Base-by-base conservation (phyloP, 2,113 vertebrate species). In the Sebastes schlegelii region DNA sequence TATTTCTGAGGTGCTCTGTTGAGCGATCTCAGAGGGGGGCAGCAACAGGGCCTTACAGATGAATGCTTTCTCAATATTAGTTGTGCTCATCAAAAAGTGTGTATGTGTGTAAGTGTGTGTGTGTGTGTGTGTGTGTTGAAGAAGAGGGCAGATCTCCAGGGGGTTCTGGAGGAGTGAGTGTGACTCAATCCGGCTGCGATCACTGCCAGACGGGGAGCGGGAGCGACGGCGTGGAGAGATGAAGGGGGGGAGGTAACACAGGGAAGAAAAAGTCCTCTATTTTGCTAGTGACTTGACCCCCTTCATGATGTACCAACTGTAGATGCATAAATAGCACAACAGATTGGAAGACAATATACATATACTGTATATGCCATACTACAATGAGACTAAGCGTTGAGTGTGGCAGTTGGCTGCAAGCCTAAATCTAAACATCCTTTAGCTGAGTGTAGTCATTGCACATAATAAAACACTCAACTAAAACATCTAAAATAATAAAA, bases 61-160 rank as follows among this genome's bases (percentile, higher is more conserved):
- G 92, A 94, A 91, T 91, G 92, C 86, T 86, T 86, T 92, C 87
- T 91, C 90, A 93, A 93, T 93, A 91, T 93, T 93, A 91, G 91
- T 88, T 84, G 79, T 88, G 87, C 72, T 92, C 89, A 86, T 92
- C 89, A 91, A 82, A 91, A 91, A 54, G 43, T 46, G 83, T 71
- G 79, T 81, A 79, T 79, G 60, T 79, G 8, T 71, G 79, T 81
- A 79, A 77, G 60, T 79, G 8, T 74, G 57, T 63, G 45, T 46
- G 57, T 42, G 85, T 42, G 80, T 57, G 48, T 61, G 45, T 21
- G 19, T 80, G 68, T 70, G 52, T 71, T 85, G 83, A 84, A 70
- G 77, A 54, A 73, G 74, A 73, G 62, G 73, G 68, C 51, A 72
- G 54, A 88, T 83, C 88, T 89, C 84, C 79, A n/a, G 87, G 89